phyloP scores from a whole-genome alignment of 2,797 vertebrate species.

The Ambastaia sidthimunki region DNA sequence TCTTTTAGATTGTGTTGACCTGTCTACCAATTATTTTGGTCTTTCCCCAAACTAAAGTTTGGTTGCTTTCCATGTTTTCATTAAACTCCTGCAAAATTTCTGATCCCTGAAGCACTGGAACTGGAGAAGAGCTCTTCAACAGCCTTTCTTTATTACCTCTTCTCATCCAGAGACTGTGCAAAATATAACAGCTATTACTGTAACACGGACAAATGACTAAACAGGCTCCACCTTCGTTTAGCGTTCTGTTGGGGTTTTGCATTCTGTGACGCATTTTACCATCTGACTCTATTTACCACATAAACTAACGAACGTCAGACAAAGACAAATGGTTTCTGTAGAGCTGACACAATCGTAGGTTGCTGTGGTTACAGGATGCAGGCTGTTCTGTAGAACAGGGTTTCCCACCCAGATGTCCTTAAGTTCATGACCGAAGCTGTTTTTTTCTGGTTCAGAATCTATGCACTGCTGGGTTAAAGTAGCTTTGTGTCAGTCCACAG shows the following conservation, averaged over 20 bases:
- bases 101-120: no score
- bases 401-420: background rate
- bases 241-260: background rate
- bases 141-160: background rate
- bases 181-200: background rate
- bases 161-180: background rate
- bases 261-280: background rate
- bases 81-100: no score
- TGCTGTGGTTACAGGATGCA: background rate
- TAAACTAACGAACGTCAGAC: background rate
- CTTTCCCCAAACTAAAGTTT: no score
- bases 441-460: no score
- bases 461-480: no score
- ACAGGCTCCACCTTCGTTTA: background rate
- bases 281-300: background rate
- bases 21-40: no score
- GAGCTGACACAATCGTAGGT: background rate
- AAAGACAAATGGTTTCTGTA: background rate
- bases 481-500: no score
- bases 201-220: slow-evolving; percentile 1
- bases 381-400: background rate
- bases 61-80: no score
- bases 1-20: no score
- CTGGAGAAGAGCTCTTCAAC: background rate
- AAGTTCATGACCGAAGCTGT: no score